Evolutionary conservation across 2,888 invertebrate species (phyloP).

Genomic region (Cantharis rufa): DNA sequence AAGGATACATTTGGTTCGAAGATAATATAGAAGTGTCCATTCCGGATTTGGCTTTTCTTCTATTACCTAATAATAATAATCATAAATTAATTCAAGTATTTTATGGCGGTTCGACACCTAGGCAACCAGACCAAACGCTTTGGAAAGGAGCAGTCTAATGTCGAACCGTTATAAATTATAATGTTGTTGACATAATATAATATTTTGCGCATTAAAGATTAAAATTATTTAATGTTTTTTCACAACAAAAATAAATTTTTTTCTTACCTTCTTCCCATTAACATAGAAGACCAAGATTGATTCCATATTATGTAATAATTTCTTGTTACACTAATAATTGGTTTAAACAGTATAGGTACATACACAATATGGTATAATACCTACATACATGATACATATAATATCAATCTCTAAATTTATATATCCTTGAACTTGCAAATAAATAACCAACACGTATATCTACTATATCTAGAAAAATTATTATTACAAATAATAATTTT

Average conservation of each 20-base stretch:
- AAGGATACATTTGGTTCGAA: slow-evolving; percentile 74
- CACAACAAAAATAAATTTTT: slow-evolving; percentile 56
- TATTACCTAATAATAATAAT: slow-evolving; percentile 62
- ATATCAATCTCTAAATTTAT: not conserved
- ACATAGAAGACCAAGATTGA: slow-evolving; percentile 21
- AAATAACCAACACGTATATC: not conserved
- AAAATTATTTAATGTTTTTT: slow-evolving; percentile 14
- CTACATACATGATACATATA: too few relatives aligned
- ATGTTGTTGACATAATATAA: too few relatives aligned
- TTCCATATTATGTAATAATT: not conserved
- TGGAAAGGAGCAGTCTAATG: not conserved
- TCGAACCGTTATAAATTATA: too few relatives aligned
- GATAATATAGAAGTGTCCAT: slow-evolving; percentile 81
- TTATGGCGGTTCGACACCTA: not conserved
- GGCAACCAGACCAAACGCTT: not conserved
- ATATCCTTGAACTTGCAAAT: not conserved
- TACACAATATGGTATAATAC: not conserved
- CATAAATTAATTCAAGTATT: not conserved
- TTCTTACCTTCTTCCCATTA: slow-evolving; percentile 52
- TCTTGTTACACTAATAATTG: not conserved
- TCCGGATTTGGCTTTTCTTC: slow-evolving; percentile 79
- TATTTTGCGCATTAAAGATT: not conserved
- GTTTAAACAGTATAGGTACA: not conserved
- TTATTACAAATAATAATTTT: not conserved
- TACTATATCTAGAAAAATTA: too few relatives aligned